Base-by-base conservation (phyloP, 2,888 invertebrate genomes). In the Tetragnatha montana region DNA sequence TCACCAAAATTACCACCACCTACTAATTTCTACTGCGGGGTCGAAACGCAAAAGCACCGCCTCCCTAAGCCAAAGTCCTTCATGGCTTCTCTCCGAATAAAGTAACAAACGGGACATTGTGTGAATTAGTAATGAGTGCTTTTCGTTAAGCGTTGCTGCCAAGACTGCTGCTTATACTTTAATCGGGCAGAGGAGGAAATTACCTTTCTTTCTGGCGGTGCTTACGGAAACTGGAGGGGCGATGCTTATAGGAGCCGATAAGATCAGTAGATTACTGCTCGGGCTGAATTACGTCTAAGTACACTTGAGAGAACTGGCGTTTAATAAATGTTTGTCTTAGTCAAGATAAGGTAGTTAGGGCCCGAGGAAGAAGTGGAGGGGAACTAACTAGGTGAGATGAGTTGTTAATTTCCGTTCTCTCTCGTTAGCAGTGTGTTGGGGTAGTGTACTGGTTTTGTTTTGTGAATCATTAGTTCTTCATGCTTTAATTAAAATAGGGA, bases 41-140 rank as follows among this genome's bases (percentile, higher is more conserved):
- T 2, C 1, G 35, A 35, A 35, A 35, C 35, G 35, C 1, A 35
- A 2, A 35, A 35, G 35, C 35, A 35, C 35, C 35, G 35, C 35
- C 4, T 35, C 35, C 35, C 4, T 35, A 35, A 35, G 35, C 35
- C 35, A 35, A 35, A 35, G 35, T 78, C 76, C 60, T 78, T 78
- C 21, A 60, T 22, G 78, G 60, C 60, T 60, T 60, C 10, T 17
- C 17, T 10, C 51, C 74, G 74, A 71, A 82, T 87, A 71, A 47
- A 51, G 50, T 51, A 70, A 81, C 80, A 75, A 83, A 21, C 69
- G n/a, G 71, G 49, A 50, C 84, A 76, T 84, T 69, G 68, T 21
- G 69, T 84, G 84, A 84, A 84, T 84, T 84, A 84, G 76, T 49
- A 76, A 84, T 84, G 84, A 68, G 76, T 49, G 69, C 51, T 49